phyloP scores from a whole-genome alignment of 2,113 vertebrate species.

The Microcebus lehilahytsara region DNA sequence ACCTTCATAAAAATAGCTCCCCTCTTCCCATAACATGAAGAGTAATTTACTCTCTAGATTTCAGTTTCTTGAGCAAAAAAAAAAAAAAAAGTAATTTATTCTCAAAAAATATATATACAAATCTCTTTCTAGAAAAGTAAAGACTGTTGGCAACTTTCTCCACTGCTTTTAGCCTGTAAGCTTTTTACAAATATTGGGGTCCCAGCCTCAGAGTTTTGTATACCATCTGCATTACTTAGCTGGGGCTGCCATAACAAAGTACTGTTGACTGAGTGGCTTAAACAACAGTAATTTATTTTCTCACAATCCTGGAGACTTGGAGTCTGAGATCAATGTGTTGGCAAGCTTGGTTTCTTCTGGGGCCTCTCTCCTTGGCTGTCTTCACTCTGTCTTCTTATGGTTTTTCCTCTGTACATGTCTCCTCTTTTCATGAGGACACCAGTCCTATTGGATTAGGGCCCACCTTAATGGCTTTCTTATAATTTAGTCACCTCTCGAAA shows the following conservation, averaged over 20 bases:
- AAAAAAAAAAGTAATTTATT: not conserved
- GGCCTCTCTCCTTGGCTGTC: not conserved
- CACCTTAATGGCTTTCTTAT: not conserved
- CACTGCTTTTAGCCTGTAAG: not conserved
- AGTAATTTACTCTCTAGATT: not conserved
- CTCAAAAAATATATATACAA: not conserved
- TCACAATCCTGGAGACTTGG: not conserved
- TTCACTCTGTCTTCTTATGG: not conserved
- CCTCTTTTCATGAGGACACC: not conserved
- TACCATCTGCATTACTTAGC: not conserved
- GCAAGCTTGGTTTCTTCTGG: not conserved
- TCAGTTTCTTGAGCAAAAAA: too few relatives aligned
- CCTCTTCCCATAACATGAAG: not conserved
- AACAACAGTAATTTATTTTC: not conserved
- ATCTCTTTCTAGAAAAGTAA: not conserved
- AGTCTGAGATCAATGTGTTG: not conserved
- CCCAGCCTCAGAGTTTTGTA: too few relatives aligned
- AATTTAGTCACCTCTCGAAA: not conserved
- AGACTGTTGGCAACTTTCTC: not conserved
- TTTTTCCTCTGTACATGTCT: not conserved
- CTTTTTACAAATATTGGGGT: not conserved
- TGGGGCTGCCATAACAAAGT: not conserved
- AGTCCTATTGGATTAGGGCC: not conserved
- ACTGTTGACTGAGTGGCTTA: too few relatives aligned
- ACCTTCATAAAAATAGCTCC: not conserved